These are phyloP conservation scores for Dendronephthya gigantea DNA, from an alignment of 64 coral and sea anemone genomes.

Conservation along the genomic window DNA sequence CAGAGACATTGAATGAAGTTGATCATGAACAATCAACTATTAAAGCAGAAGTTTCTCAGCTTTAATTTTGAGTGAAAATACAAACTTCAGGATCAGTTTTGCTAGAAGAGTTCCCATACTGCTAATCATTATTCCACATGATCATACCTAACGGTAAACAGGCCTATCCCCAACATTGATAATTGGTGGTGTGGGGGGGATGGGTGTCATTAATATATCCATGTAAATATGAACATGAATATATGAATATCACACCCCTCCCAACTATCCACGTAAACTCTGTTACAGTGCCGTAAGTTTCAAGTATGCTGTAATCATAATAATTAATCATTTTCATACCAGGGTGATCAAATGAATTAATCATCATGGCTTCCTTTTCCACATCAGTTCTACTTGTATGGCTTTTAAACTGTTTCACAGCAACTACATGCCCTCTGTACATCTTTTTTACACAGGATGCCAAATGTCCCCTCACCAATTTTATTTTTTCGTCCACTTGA, in stretches of 20 bases:
- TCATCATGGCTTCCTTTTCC: neutral
- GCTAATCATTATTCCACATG: too few relatives aligned
- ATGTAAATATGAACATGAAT: too few relatives aligned
- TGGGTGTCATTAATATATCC: too few relatives aligned
- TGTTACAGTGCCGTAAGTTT: neutral
- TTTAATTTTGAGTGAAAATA: too few relatives aligned
- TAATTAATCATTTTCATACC: slow-evolving; percentile 7
- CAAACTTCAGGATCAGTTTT: too few relatives aligned
- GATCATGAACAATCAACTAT: too few relatives aligned
- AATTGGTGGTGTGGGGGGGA: too few relatives aligned
- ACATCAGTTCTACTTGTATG: neutral
- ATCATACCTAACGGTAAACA: too few relatives aligned
- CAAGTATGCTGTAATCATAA: neutral
- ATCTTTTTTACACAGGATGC: slow-evolving; percentile 18
- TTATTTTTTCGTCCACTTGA: neutral
- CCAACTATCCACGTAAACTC: neutral
- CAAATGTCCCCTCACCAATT: slow-evolving; percentile 38
- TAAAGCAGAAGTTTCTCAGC: too few relatives aligned
- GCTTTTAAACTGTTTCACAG: slow-evolving; percentile 20
- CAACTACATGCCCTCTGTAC: slow-evolving; percentile 23
- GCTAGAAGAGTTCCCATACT: too few relatives aligned
- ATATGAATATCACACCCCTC: too few relatives aligned
- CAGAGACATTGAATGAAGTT: neutral
- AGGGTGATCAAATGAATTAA: slow-evolving; percentile 26
- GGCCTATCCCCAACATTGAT: too few relatives aligned